Base-by-base conservation (phyloP, 2,888 invertebrate genomes). In the Patella pellucida region DNA sequence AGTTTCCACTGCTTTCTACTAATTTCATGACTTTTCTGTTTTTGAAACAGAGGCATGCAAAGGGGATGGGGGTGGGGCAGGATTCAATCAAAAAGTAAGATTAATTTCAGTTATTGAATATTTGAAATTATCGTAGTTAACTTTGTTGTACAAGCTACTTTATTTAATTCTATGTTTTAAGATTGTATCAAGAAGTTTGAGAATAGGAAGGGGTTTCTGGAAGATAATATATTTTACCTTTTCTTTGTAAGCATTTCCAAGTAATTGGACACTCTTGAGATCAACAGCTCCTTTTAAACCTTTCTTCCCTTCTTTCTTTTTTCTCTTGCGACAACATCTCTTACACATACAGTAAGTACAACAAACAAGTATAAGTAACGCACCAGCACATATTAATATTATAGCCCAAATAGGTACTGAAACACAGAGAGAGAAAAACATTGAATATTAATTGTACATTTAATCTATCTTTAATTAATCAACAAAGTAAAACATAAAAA, bases 241-340 rank as follows among this genome's bases (percentile, higher is more conserved):
- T 93, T 98, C 98, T 92, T 98, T 98, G 93, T 97, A 97, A 79
- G 97, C 96, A 87, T 97, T 96, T 88, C 98, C 97, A 85, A 99
- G 93, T 76, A 98, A 94, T 91, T 98, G 97, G 90, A 98, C 97
- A 91, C 97, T 96, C 93, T 98, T 97, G 90, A 98, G 93, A 93
- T 98, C 98, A 87, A 98, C 97, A 50, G 89, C 87, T 50, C 89
- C 89, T 76, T 90, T 89, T 67, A 87, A 84, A 9, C 88, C 88
- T 92, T 97, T 97, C 93, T 97, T 97, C 89, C 85, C 88, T 74
- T 90, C 90, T 83, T 90, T 89, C 83, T 89, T 89, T 76, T 89
- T 85, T 78, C 86, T 87, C 77, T 87, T 86, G 81, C 89, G 86
- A 81, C 88, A 87, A 81, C 90, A 90, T 81, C 88, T 84, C 81